phyloP scores from a whole-genome alignment of 2,113 vertebrate genomes.

The Tragelaphus buxtoni region DNA sequence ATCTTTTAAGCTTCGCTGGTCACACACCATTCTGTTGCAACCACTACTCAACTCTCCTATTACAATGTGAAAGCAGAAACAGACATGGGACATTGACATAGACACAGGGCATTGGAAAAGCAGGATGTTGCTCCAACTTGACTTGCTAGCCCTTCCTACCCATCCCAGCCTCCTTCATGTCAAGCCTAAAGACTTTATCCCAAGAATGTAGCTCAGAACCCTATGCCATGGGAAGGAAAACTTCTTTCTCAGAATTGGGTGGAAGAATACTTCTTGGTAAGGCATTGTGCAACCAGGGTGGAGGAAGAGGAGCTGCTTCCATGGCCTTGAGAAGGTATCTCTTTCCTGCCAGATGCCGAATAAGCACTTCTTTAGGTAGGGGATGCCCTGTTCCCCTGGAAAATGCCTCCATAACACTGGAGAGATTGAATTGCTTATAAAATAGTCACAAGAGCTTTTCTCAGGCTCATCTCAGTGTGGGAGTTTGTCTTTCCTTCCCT shows the following conservation, averaged over 20 bases:
- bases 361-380: conserved; percentile 25
- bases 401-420: neutral
- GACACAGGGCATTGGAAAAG: neutral
- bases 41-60: neutral
- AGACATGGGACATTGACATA: neutral
- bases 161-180: neutral
- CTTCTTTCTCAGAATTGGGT: conserved; percentile 67
- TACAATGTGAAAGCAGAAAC: neutral
- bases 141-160: neutral
- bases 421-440: neutral
- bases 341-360: conserved; percentile 48
- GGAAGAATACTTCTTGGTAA: conserved; percentile 56
- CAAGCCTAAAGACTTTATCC: neutral
- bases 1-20: neutral
- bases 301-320: conserved; percentile 37
- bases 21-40: neutral
- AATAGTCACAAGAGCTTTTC: neutral
- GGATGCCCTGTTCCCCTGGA: neutral
- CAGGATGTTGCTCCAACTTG: neutral
- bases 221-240: neutral
- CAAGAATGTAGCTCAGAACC: neutral
- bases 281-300: conserved; percentile 62
- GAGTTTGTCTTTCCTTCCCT: neutral
- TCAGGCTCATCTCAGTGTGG: neutral
- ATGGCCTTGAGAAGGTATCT: conserved; percentile 17